These are phyloP conservation scores for Chrysopilus asiliformis DNA, from an alignment of 2,888 invertebrate genomes.

Conservation along the genomic window DNA sequence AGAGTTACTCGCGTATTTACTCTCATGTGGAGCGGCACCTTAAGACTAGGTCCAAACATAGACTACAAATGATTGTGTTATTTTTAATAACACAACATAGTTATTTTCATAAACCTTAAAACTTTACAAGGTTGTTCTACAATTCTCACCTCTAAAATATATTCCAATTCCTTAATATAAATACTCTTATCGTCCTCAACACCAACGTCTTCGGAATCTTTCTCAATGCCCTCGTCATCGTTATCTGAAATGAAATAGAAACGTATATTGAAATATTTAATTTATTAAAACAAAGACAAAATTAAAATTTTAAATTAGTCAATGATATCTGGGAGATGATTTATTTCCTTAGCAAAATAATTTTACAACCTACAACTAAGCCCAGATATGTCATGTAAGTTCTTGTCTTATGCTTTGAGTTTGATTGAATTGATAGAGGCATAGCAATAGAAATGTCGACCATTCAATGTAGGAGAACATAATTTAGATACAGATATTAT, in stretches of 20 bases:
- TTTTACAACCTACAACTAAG: neutral
- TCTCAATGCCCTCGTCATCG: slow-evolving; percentile 82
- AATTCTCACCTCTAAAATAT: slow-evolving; percentile 33
- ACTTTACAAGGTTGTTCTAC: slow-evolving; percentile 1
- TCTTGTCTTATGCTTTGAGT: neutral
- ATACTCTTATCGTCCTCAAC: slow-evolving; percentile 42
- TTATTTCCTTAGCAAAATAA: neutral
- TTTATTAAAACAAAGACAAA: neutral
- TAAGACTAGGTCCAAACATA: too few relatives aligned
- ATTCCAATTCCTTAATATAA: slow-evolving; percentile 37
- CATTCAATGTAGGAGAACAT: too few relatives aligned
- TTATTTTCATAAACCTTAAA: too few relatives aligned
- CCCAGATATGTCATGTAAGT: neutral
- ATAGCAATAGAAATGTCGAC: too few relatives aligned
- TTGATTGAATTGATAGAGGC: too few relatives aligned
- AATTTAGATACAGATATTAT: too few relatives aligned
- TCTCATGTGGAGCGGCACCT: too few relatives aligned
- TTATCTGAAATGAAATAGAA: slow-evolving; percentile 39
- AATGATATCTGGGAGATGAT: neutral
- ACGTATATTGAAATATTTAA: neutral
- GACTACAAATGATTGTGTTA: too few relatives aligned
- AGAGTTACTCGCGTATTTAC: too few relatives aligned
- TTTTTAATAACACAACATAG: too few relatives aligned
- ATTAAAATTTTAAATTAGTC: neutral
- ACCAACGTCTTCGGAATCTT: slow-evolving; percentile 69